Evolutionary conservation across 2,797 vertebrate species (phyloP), one percentile per base, ranked within the genome.

Genomic region (Otolemur crassicaudatus): DNA sequence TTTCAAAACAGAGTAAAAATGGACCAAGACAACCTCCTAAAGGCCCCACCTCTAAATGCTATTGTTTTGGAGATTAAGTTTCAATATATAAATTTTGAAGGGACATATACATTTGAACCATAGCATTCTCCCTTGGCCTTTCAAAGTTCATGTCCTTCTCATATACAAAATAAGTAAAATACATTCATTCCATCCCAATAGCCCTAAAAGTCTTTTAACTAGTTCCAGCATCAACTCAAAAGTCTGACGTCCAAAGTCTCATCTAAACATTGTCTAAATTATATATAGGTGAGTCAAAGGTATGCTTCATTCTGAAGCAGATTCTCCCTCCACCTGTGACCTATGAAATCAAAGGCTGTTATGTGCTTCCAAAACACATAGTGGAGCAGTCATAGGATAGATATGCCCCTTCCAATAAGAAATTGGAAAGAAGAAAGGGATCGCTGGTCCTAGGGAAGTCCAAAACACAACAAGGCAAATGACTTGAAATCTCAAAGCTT

Each of bases 381-480:
- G n/a, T 17, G 5, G 63, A 8, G 1, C 72, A 49, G 61, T 40
- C 2, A 13, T 12, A 0, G 1, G 31, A 14, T 37, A 29, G 40
- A n/a, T 16, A 19, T n/a, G 19, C 3, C 27, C 53, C 20, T 56
- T 49, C 20, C 40, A 19, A 40, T 70, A 7, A 25, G n/a, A 43
- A 76, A 20, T 11, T 10, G 31, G 31, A 16, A 76, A 70, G 72
- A 61, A 49, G 34, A 49, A 46, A 46, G 46, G 31, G 53, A 23
- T 22, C 27, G 40, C 60, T 31, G 31, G 17, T 73, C 23, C 49
- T 37, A 70, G n/a, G 17, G 20, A 46, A 67, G 49, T 19, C 40
- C 3, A 56, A 69, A 77, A 70, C 31, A 23, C 31, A 87, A 46
- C 4, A 27, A 53, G 43, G 79, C n/a, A 23, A 75, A 5, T 2